Conservation (phyloP, 1,140 invertebrate species). For the Acromyrmex charruanus region DNA sequence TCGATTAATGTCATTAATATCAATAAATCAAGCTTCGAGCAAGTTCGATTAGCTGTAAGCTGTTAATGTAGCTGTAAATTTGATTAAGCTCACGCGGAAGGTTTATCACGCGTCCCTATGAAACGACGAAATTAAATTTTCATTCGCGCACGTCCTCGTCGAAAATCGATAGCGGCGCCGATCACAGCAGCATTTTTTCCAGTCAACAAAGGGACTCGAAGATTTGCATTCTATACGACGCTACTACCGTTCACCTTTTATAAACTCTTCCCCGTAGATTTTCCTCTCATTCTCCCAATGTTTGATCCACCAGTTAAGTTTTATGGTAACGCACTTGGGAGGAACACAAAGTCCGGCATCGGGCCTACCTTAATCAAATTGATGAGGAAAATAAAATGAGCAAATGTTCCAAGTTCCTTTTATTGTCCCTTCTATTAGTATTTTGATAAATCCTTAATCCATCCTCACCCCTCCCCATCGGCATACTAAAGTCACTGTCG, state of each 20-base stretch:
- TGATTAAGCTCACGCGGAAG: slow-evolving; percentile 4
- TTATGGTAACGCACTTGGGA: slow-evolving; percentile 47
- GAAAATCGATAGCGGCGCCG: slow-evolving; percentile 12
- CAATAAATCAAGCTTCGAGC: slow-evolving; percentile 9
- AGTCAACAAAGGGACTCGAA: neutral
- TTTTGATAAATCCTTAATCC: slow-evolving; percentile 53
- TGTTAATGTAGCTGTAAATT: slow-evolving; percentile 36
- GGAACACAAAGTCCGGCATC: neutral
- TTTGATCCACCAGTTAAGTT: slow-evolving; percentile 33
- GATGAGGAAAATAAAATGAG: slow-evolving; percentile 57
- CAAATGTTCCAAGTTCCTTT: slow-evolving; percentile 54
- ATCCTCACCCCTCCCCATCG: neutral
- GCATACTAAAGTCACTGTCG: slow-evolving; percentile 47
- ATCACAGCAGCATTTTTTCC: slow-evolving; percentile 9
- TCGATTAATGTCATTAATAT: slow-evolving; percentile 30
- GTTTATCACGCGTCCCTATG: neutral
- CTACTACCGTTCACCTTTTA: slow-evolving; percentile 26
- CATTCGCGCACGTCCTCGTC: neutral
- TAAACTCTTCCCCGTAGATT: slow-evolving; percentile 40
- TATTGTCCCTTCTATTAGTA: slow-evolving; percentile 47
- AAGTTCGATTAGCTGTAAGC: slow-evolving; percentile 29
- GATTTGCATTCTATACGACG: slow-evolving; percentile 14
- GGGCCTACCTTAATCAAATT: slow-evolving; percentile 44
- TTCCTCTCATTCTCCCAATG: neutral
- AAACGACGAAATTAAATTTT: slow-evolving; percentile 37